These are phyloP conservation scores for Ericerus pela DNA, from an alignment of 1,140 invertebrate species.

Conservation along the genomic window DNA sequence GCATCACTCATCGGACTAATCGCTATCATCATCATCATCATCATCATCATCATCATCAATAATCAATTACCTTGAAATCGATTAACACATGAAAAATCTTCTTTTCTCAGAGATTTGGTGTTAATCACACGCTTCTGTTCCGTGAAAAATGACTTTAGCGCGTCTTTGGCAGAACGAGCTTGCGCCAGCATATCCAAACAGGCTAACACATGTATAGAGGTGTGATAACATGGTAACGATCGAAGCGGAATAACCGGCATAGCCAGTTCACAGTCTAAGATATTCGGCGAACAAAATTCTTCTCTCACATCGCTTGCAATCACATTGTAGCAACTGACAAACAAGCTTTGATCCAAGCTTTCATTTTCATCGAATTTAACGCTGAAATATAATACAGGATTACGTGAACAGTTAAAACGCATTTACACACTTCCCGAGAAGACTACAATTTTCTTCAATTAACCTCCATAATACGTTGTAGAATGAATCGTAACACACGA, in stretches of 20 bases:
- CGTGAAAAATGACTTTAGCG: slow-evolving; percentile 26
- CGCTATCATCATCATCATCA: background rate
- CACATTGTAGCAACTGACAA: slow-evolving; percentile 22
- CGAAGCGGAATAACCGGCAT: slow-evolving; percentile 54
- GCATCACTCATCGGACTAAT: background rate
- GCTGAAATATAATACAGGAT: background rate
- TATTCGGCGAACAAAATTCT: slow-evolving; percentile 3
- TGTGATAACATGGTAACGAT: slow-evolving; percentile 62
- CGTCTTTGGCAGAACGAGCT: slow-evolving; percentile 24
- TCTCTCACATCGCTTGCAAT: slow-evolving; percentile 14
- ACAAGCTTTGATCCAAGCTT: background rate
- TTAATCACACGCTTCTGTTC: slow-evolving; percentile 19
- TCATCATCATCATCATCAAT: background rate
- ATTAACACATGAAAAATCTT: slow-evolving; percentile 72
- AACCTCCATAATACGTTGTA: slow-evolving; percentile 73
- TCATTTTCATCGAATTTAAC: slow-evolving; percentile 4
- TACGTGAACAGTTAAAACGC: too few relatives aligned
- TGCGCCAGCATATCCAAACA: slow-evolving; percentile 79
- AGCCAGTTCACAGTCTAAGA: slow-evolving; percentile 48
- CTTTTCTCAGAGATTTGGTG: slow-evolving; percentile 31
- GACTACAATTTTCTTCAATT: too few relatives aligned
- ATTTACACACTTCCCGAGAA: too few relatives aligned
- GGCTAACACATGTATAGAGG: slow-evolving; percentile 72
- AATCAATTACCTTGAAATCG: slow-evolving; percentile 68
- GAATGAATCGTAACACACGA: slow-evolving; percentile 65